phyloP scores from a whole-genome alignment of 2,888 invertebrate genomes.

The Lordiphosa andalusiaca region DNA sequence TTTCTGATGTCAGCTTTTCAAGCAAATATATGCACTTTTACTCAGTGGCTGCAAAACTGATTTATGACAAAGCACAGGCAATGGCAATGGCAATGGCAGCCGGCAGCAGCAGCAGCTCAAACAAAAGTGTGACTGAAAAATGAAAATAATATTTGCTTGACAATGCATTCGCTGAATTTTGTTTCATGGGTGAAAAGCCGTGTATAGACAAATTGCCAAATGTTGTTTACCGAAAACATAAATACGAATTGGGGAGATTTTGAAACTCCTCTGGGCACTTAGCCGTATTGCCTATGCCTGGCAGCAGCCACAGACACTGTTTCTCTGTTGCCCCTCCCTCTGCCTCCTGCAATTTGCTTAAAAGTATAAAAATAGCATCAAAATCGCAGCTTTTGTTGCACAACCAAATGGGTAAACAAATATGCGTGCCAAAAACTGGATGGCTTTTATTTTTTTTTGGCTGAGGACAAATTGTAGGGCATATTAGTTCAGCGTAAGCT shows the following conservation, averaged over 20 bases:
- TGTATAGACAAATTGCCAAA: constrained; percentile 43
- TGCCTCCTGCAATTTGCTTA: constrained; percentile 57
- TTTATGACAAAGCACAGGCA: constrained; percentile 24
- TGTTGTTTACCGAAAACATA: constrained; percentile 56
- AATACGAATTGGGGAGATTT: constrained; percentile 18
- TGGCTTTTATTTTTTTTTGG: neutral
- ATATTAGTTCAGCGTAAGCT: constrained; percentile 5
- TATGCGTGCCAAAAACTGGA: constrained; percentile 49
- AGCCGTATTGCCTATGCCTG: constrained; percentile 42
- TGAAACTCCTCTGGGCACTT: constrained; percentile 43
- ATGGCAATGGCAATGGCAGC: too few species aligned
- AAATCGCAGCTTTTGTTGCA: constrained; percentile 34
- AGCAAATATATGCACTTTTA: constrained; percentile 18
- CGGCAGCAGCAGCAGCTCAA: constrained; percentile 22
- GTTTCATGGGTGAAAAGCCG: constrained; percentile 11
- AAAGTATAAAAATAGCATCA: constrained; percentile 56
- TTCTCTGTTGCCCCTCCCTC: constrained; percentile 8
- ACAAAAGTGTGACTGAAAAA: constrained; percentile 13
- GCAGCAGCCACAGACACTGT: constrained; percentile 20
- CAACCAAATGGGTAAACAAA: constrained; percentile 54
- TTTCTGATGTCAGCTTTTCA: neutral
- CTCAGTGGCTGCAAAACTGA: constrained; percentile 12
- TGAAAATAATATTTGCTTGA: constrained; percentile 23
- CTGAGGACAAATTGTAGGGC: constrained; percentile 11
- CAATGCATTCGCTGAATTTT: constrained; percentile 33